Conservation (phyloP, 2,888 invertebrate genomes). For the Mythimna lalbum region DNA sequence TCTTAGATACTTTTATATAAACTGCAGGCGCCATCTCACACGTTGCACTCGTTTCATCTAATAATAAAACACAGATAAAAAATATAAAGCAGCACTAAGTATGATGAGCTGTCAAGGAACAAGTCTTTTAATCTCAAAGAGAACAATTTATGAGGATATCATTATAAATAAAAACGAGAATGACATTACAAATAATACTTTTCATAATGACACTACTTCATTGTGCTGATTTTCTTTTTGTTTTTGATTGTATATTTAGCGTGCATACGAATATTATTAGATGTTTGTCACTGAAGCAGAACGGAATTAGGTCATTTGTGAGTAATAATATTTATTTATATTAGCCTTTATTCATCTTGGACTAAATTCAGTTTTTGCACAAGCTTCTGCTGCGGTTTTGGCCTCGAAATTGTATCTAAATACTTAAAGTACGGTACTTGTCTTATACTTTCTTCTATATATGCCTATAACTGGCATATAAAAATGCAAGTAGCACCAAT, state of each 20-base stretch:
- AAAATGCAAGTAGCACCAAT: too few relatives aligned
- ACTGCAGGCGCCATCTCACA: constrained; percentile 31
- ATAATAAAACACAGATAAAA: constrained; percentile 27
- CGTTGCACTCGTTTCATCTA: constrained; percentile 15
- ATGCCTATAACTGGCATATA: too few relatives aligned
- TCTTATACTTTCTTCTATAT: too few relatives aligned
- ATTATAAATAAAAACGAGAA: constrained; percentile 31
- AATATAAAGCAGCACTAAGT: constrained; percentile 30
- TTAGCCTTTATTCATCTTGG: constrained; percentile 31
- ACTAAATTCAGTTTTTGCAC: constrained; percentile 13
- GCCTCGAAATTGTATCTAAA: not conserved
- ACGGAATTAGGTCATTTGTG: constrained; percentile 45
- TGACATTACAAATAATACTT: constrained; percentile 35
- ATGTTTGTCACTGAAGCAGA: constrained; percentile 49
- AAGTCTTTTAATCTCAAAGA: constrained; percentile 50
- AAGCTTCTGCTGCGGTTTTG: not conserved
- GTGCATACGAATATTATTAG: constrained; percentile 27
- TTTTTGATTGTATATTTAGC: constrained; percentile 9
- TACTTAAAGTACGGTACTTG: too few relatives aligned
- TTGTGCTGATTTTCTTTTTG: constrained; percentile 32
- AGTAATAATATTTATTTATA: constrained; percentile 43
- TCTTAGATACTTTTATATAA: not conserved
- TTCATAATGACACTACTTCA: constrained; percentile 40
- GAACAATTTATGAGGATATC: constrained; percentile 36
- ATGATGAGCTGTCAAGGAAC: constrained; percentile 45